Percentiles rank a stretch among this genome's conserved stretches.
phyloP scores from a whole-genome alignment of 2,113 vertebrate genomes.

The Colius striatus region DNA sequence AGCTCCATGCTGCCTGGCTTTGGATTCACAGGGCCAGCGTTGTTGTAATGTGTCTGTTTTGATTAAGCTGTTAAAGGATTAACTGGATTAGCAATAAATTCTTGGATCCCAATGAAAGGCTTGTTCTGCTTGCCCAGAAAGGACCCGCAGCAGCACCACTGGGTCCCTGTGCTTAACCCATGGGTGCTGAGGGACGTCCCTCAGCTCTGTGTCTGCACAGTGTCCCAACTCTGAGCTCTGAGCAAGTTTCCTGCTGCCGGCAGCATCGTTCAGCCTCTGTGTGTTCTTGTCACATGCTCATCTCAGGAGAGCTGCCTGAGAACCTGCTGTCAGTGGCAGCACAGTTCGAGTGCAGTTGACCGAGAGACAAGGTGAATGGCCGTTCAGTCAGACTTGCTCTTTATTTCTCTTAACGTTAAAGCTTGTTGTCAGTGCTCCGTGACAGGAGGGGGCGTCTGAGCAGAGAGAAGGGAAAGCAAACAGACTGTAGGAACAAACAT shows the following conservation, averaged over 20 bases:
- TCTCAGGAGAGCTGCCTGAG: fast-evolving
- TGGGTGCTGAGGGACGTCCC: fast-evolving
- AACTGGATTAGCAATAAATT: background rate
- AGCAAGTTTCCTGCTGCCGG: background rate
- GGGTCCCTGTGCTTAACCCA: background rate
- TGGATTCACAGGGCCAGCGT: fast-evolving
- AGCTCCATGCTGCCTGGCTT: background rate
- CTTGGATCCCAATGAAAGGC: fast-evolving
- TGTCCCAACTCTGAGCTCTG: fast-evolving
- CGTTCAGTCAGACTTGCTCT: background rate
- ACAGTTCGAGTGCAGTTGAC: fast-evolving
- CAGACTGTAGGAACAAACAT: background rate
- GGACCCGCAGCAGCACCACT: too few relatives aligned
- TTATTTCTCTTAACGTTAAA: background rate
- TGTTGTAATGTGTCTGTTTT: background rate
- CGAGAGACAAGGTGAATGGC: background rate
- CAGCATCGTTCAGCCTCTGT: background rate
- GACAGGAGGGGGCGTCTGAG: background rate
- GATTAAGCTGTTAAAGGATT: background rate
- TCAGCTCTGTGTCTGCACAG: fast-evolving
- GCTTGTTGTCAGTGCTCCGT: background rate
- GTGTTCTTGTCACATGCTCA: fast-evolving
- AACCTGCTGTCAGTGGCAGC: background rate
- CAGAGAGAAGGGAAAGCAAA: background rate
- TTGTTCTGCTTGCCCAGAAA: background rate